These are phyloP conservation scores for Allolobophora icterica DNA, from an alignment of 2,888 invertebrate genomes.

Conservation along the genomic window DNA sequence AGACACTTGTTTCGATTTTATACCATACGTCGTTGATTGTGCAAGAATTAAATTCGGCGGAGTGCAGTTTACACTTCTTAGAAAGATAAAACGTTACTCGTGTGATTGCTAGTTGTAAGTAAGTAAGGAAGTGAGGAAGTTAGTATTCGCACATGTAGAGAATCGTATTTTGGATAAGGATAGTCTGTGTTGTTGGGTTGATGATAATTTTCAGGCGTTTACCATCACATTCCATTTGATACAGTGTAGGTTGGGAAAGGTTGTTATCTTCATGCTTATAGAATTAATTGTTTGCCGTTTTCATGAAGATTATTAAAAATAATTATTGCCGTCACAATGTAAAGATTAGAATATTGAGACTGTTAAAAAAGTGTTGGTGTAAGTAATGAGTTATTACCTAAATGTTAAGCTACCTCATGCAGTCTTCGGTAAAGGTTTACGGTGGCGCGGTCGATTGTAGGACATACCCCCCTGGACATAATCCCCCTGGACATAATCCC, in stretches of 20 bases:
- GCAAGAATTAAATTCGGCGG: background rate
- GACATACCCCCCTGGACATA: too few relatives aligned
- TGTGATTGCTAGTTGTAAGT: slow-evolving; percentile 7
- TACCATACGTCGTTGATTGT: background rate
- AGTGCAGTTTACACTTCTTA: background rate
- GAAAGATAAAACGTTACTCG: background rate
- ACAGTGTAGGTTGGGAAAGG: background rate
- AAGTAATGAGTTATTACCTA: too few relatives aligned
- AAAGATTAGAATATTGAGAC: too few relatives aligned
- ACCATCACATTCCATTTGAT: background rate
- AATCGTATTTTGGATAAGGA: background rate
- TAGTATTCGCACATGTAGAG: background rate
- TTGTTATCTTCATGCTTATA: background rate
- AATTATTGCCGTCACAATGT: too few relatives aligned
- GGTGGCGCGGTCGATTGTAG: too few relatives aligned
- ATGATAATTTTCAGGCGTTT: background rate
- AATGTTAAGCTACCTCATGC: too few relatives aligned
- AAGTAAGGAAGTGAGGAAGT: background rate
- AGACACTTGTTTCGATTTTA: background rate
- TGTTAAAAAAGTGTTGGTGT: too few relatives aligned
- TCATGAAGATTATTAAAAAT: too few relatives aligned
- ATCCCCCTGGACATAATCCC: too few relatives aligned
- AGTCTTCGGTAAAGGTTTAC: too few relatives aligned
- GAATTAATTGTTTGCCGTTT: background rate
- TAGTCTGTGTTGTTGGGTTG: background rate